A percentile compares a stretch with the other conserved stretches of the same genome.
phyloP scores from a whole-genome alignment of 1,140 invertebrate species.

The Aethina tumida region DNA sequence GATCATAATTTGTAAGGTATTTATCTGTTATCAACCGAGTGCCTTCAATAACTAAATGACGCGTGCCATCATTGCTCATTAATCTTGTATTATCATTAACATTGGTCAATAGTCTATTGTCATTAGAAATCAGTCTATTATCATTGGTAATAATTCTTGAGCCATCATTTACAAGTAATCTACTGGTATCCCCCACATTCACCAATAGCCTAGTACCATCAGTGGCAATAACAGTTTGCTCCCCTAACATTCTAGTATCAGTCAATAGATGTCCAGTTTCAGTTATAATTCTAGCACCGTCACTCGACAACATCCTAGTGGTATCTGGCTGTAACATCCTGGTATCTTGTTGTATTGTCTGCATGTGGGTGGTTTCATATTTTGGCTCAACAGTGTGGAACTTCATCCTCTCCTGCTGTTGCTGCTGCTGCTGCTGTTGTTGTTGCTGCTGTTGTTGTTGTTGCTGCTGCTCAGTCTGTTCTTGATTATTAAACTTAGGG shows the following conservation, averaged over 20 bases:
- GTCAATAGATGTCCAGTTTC: conserved; percentile 25
- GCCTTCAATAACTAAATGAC: conserved; percentile 30
- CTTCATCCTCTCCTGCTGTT: conserved; percentile 12
- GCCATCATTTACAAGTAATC: conserved; percentile 29
- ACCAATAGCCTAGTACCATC: conserved; percentile 27
- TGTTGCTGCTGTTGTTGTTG: conserved; percentile 14
- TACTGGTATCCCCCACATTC: conserved; percentile 26
- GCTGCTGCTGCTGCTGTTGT: conserved; percentile 12
- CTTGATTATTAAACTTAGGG: conserved; percentile 26
- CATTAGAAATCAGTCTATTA: conserved; percentile 26
- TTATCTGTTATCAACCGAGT: conserved; percentile 32
- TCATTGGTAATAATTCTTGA: conserved; percentile 21
- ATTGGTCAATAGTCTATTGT: conserved; percentile 26
- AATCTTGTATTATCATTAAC: conserved; percentile 24
- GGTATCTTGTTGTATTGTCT: conserved; percentile 16
- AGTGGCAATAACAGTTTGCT: conserved; percentile 14
- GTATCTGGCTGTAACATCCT: conserved; percentile 25
- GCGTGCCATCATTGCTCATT: conserved; percentile 18
- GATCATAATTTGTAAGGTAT: conserved; percentile 33
- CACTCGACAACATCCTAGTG: conserved; percentile 19
- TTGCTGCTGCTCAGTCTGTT: conserved; percentile 9
- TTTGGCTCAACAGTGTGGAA: conserved; percentile 14
- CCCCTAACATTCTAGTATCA: conserved; percentile 23
- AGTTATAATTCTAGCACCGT: conserved; percentile 23
- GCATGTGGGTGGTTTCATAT: conserved; percentile 13